A percentile compares a stretch with the other conserved stretches of the same genome.
Evolutionary conservation across 2,888 invertebrate genomes (phyloP).

Genomic region (Leptarthrus brevirostris): DNA sequence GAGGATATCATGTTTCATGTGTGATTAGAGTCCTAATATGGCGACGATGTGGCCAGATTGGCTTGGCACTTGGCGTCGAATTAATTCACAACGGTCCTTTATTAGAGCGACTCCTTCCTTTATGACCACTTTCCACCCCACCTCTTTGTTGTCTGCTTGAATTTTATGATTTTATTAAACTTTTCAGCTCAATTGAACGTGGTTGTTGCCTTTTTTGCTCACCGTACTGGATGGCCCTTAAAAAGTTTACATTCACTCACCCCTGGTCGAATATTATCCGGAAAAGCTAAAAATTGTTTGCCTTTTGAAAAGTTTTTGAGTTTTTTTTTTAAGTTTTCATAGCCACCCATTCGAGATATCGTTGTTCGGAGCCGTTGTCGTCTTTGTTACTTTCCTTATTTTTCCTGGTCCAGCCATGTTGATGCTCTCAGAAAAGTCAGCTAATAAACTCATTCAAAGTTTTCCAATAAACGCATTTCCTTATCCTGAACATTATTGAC

Average conservation of each 20-base stretch:
- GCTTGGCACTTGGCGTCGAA: not conserved
- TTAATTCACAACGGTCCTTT: not conserved
- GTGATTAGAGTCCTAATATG: conserved; percentile 44
- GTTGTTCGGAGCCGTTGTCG: conserved; percentile 2
- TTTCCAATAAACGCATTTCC: conserved; percentile 52
- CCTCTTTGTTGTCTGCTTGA: conserved; percentile 16
- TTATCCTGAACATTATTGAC: conserved; percentile 38
- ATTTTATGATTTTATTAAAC: conserved; percentile 43
- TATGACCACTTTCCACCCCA: not conserved
- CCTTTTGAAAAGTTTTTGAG: conserved; percentile 6
- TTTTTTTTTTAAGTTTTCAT: conserved; percentile 1
- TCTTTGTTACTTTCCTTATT: conserved; percentile 12
- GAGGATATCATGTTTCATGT: conserved; percentile 51
- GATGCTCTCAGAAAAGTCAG: conserved; percentile 18
- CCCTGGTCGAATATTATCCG: not conserved
- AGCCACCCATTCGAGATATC: conserved; percentile 16
- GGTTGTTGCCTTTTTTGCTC: conserved; percentile 6
- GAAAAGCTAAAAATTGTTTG: conserved; percentile 5
- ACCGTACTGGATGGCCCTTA: not conserved
- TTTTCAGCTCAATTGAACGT: conserved; percentile 43
- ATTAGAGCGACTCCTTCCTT: not conserved
- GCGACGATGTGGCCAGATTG: not conserved
- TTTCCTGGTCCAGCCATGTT: conserved; percentile 19
- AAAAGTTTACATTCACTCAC: conserved; percentile 22
- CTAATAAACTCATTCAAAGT: conserved; percentile 52